Evolutionary conservation across 2,888 invertebrate genomes (phyloP).

Genomic region (Drosophila pseudotalamancana): DNA sequence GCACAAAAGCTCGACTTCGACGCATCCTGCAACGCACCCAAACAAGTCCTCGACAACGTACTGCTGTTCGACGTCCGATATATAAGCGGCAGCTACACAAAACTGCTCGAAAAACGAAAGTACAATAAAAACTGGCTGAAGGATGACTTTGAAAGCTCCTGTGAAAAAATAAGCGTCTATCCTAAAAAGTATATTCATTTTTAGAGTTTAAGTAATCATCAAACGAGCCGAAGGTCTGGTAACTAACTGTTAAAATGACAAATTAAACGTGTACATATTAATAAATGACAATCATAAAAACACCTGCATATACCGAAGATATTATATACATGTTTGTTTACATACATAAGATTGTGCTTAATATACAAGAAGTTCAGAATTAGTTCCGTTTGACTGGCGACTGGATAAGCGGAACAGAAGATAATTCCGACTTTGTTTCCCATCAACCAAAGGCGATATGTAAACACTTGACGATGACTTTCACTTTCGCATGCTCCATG

Average conservation of each 20-base stretch:
- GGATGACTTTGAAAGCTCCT: no score
- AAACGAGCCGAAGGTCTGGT: background rate
- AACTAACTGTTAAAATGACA: background rate
- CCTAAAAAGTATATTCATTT: no score
- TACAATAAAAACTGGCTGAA: no score
- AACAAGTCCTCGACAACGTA: background rate
- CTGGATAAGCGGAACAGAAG: slow-evolving; percentile 23
- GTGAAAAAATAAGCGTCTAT: no score
- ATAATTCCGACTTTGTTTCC: background rate
- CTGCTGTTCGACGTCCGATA: slow-evolving; percentile 18
- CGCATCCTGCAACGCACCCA: slow-evolving; percentile 7
- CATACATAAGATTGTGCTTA: background rate
- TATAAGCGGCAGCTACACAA: background rate
- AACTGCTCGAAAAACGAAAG: background rate
- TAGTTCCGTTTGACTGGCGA: slow-evolving; percentile 18
- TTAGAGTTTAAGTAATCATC: no score
- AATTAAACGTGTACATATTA: background rate
- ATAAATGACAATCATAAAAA: background rate
- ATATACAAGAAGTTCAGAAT: slow-evolving; percentile 6
- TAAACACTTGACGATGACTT: slow-evolving; percentile 41
- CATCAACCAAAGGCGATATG: slow-evolving; percentile 24
- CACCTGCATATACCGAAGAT: background rate
- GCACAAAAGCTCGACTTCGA: background rate
- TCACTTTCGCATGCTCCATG: slow-evolving; percentile 48
- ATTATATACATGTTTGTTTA: background rate